phyloP scores from a whole-genome alignment of 2,113 vertebrate genomes.

The Ailuropoda melanoleuca region DNA sequence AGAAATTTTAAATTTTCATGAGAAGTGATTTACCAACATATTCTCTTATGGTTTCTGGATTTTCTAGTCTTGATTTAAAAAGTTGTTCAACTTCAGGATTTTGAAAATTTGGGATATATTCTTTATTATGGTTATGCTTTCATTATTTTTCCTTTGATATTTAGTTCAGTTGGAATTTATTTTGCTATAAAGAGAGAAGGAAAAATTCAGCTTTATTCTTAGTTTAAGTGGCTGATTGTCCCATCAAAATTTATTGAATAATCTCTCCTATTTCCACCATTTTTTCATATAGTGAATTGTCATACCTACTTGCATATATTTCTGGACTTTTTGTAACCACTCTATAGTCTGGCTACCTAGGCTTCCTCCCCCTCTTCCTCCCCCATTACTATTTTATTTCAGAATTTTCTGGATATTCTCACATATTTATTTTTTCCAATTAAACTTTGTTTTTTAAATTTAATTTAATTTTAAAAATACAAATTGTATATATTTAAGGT shows the following conservation, averaged over 20 bases:
- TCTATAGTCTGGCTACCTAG: background rate
- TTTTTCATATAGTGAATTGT: background rate
- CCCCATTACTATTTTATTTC: background rate
- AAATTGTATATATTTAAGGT: background rate
- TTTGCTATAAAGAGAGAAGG: background rate
- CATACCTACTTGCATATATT: background rate
- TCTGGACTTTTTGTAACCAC: background rate
- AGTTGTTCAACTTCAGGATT: background rate
- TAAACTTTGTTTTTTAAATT: background rate
- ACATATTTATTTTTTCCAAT: background rate
- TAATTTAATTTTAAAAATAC: background rate
- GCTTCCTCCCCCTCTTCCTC: accelerated
- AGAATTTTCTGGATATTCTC: background rate
- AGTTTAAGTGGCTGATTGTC: background rate
- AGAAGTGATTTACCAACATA: background rate
- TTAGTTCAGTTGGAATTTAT: background rate
- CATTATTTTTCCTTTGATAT: background rate
- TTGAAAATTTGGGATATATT: background rate
- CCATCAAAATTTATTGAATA: background rate
- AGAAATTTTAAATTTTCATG: background rate
- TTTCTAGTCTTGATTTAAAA: background rate
- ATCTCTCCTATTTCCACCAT: background rate
- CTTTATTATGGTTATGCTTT: background rate
- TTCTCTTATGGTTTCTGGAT: background rate
- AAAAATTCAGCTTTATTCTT: background rate